Conservation (phyloP, 2,797 vertebrate species). For the Thaleichthys pacificus region DNA sequence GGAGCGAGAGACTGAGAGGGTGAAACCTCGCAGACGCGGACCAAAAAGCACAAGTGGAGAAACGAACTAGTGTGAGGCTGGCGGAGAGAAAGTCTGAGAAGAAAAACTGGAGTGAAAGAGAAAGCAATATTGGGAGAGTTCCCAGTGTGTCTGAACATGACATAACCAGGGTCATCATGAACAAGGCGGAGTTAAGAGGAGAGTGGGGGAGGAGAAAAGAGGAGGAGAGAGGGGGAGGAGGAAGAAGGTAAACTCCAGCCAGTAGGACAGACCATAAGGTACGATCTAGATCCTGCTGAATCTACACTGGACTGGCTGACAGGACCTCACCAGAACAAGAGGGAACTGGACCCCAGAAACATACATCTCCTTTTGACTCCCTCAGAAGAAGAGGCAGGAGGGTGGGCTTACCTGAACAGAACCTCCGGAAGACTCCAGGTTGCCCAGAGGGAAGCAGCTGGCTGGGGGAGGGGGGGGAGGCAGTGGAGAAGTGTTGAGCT, state of each 20-base stretch:
- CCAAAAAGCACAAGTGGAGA: not conserved
- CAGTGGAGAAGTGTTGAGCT: not conserved
- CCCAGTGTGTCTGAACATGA: constrained; percentile 4
- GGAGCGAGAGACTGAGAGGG: not conserved
- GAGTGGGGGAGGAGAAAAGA: constrained; percentile 1
- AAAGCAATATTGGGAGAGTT: constrained; percentile 9
- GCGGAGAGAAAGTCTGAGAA: not conserved
- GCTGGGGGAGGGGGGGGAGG: no score
- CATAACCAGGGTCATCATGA: constrained; percentile 9
- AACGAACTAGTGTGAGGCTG: no score
- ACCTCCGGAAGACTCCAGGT: not conserved
- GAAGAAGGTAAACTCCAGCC: constrained; percentile 10
- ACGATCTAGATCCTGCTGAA: not conserved
- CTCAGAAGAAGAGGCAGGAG: not conserved
- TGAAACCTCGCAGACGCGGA: constrained; percentile 15
- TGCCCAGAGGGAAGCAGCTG: not conserved
- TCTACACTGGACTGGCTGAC: not conserved
- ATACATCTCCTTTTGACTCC: not conserved
- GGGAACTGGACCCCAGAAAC: not conserved
- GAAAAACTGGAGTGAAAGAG: constrained; percentile 25
- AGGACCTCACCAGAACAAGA: not conserved
- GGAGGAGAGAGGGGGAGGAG: constrained; percentile 20
- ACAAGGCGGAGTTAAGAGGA: constrained; percentile 2
- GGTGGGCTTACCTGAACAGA: not conserved
- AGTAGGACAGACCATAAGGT: not conserved